phyloP scores from a whole-genome alignment of 2,797 vertebrate genomes.

The Cossypha polioptera region DNA sequence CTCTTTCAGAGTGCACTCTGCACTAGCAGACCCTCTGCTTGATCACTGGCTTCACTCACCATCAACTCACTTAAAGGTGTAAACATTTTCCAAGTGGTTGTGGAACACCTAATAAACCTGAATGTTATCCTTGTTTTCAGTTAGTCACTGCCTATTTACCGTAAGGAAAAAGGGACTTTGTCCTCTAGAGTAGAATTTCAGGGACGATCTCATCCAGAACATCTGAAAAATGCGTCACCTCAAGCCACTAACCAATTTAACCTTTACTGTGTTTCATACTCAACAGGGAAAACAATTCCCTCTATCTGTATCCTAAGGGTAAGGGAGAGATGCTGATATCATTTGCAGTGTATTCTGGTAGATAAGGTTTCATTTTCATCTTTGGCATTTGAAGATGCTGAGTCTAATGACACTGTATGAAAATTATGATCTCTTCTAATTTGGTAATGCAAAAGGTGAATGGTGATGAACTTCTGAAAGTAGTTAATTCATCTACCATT shows the following conservation, averaged over 20 bases:
- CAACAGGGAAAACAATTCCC: conserved; percentile 51
- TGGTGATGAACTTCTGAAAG: neutral
- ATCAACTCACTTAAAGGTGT: neutral
- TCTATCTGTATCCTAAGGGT: neutral
- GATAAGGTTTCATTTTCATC: conserved; percentile 43
- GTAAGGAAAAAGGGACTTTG: conserved; percentile 11
- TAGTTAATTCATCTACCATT: neutral
- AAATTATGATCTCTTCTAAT: neutral
- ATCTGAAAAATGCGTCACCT: conserved; percentile 57
- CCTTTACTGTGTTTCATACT: conserved; percentile 29
- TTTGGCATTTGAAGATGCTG: neutral
- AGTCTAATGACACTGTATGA: neutral
- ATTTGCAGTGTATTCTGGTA: neutral
- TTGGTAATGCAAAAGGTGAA: neutral
- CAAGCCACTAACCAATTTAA: conserved; percentile 29
- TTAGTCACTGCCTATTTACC: conserved; percentile 5
- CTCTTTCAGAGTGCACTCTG: neutral
- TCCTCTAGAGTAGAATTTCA: conserved; percentile 55
- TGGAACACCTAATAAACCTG: neutral
- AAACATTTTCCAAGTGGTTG: neutral
- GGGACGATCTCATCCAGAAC: conserved; percentile 27
- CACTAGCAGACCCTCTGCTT: neutral
- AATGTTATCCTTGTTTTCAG: neutral
- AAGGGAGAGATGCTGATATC: neutral
- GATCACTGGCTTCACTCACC: neutral